Conservation (phyloP, 1,140 invertebrate species). For the Apis dorsata region DNA sequence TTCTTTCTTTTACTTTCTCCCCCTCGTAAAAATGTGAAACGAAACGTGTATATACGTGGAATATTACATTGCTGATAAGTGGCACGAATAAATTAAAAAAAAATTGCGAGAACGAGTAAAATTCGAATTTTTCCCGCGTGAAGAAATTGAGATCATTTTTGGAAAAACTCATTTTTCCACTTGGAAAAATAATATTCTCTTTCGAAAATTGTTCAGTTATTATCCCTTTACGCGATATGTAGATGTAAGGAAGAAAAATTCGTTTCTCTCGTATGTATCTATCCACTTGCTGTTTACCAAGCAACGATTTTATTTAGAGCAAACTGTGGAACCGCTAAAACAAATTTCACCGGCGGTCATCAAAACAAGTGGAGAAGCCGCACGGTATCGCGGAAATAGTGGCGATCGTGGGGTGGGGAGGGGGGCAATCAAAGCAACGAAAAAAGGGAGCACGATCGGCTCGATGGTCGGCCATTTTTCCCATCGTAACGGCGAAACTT, state of each 20-base stretch:
- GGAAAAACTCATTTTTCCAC: too few species aligned
- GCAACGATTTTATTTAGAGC: neutral
- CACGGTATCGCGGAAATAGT: neutral
- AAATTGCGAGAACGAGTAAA: too few species aligned
- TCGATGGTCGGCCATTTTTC: neutral
- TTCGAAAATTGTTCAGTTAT: too few species aligned
- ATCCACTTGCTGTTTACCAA: neutral
- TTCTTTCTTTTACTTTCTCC: neutral
- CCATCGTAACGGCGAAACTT: slow-evolving; percentile 38
- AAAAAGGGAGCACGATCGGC: neutral
- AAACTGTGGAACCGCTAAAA: neutral
- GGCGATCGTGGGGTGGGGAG: neutral
- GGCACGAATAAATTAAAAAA: too few species aligned
- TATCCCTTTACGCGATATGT: neutral
- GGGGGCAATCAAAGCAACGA: neutral
- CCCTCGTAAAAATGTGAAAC: neutral
- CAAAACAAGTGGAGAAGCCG: neutral
- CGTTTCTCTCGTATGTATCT: neutral
- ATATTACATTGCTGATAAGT: too few species aligned
- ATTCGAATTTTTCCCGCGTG: too few species aligned
- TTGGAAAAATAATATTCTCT: too few species aligned
- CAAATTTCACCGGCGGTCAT: neutral
- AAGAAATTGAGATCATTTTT: too few species aligned
- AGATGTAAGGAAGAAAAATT: neutral
- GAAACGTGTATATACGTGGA: too few species aligned